Evolutionary conservation across 2,113 vertebrate species (phyloP).

Genomic region (Pluvialis apricaria): DNA sequence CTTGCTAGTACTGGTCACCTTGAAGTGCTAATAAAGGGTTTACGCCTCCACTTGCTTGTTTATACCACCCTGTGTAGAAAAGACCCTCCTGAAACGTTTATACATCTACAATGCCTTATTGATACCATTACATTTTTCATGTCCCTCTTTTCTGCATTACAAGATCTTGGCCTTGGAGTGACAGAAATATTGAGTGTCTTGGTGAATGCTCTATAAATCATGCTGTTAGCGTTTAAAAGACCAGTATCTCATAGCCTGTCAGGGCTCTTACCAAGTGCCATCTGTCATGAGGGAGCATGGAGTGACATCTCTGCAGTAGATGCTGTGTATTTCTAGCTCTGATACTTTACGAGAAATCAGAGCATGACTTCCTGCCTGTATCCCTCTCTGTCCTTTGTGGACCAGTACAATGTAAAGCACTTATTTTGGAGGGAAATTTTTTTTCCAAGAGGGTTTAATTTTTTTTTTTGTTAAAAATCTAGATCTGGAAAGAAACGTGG

Average conservation of each 20-base stretch:
- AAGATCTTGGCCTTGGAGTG: background rate
- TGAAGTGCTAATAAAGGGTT: background rate
- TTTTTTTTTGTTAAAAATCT: background rate
- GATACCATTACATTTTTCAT: background rate
- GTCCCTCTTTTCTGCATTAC: background rate
- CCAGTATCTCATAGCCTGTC: background rate
- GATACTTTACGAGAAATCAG: background rate
- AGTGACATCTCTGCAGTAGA: background rate
- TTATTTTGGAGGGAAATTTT: rapidly evolving
- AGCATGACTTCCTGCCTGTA: background rate
- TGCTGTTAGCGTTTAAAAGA: background rate
- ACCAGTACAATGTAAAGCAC: background rate
- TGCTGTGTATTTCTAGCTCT: background rate
- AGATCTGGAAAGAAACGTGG: background rate
- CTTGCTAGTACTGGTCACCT: background rate
- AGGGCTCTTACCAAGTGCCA: background rate
- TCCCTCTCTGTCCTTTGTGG: background rate
- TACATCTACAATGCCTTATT: background rate
- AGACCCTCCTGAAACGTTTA: background rate
- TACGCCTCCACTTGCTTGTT: background rate
- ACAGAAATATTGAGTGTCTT: background rate
- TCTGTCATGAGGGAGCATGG: background rate
- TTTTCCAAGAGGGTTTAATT: background rate
- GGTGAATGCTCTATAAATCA: background rate
- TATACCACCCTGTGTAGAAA: background rate